Base-by-base conservation (phyloP, 1,140 invertebrate species). In the Bombus difficillimus region DNA sequence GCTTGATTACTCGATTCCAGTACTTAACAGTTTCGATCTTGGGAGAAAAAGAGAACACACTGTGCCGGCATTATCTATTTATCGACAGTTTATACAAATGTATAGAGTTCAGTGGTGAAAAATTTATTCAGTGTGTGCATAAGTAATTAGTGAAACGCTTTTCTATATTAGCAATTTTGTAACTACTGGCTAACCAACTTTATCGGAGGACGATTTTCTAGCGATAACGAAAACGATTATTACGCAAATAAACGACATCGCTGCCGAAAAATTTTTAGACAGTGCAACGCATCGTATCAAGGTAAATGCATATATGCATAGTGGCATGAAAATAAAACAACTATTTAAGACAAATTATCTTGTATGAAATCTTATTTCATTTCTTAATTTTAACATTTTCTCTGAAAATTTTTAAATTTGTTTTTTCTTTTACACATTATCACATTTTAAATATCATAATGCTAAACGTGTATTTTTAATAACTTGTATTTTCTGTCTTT, bases 21-120 rank as follows among this genome's bases (percentile, higher is more conserved):
- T 85, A 85, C 83, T 85, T 85, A 80, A 85, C 18, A n/a, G 2
- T 78, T 62, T 64, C 32, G 25, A 62, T 80, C 32, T 84, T 34
- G 32, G 34, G 25, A 62, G 59, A n/a, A n/a, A 57, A 18, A n/a
- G 2, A 10, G 34, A 39, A 73, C 0, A n/a, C 73, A 62, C 34
- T 76, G 47, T 77, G 68, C 77, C 83, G 83, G 83, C 53, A 34
- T 80, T 72, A 62, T 32, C 39, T 71, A 41, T 80, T 72, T 85
- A 80, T 85, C 34, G 37, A 43, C 39, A 22, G 77, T 53, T 53
- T 53, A 53, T 53, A 22, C 6, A 22, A 53, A 53, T 62, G 77
- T 37, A 62, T 25, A 53, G 47, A 57, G 47, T 83, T 83, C 62
- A 39, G 59, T 80, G 83, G 57, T 73, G 76, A n/a, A 80, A 47